Base-by-base conservation (phyloP, 1,140 invertebrate genomes). In the Mylabris phalerata region DNA sequence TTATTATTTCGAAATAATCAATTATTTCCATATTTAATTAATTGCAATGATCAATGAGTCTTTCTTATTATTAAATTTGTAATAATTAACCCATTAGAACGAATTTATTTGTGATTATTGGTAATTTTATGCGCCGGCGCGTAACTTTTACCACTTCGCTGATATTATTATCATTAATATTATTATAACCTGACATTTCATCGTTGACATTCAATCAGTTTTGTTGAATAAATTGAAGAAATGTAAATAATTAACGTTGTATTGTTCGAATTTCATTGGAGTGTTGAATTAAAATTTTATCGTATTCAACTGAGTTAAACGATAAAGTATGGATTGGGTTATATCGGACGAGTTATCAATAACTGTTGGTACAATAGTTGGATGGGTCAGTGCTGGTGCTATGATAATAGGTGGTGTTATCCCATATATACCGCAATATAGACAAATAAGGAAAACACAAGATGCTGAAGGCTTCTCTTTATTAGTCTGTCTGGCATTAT, bases 391-490 rank as follows among this genome's bases (percentile, higher is more conserved):
- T 60, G 85, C 86, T 55, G 81, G 79, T 48, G 86, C 86, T 48
- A 97, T 98, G 89, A 89, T 98, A 56, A 84, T 98, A 69, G 95
- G 95, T 43, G 95, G 95, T 57, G 80, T 90, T 27, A 76, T 92
- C 42, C 89, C 78, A 2, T 92, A 89, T 66, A 89, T 98, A 63
- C 95, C 95, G 10, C 95, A 98, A 73, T 98, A 98, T 70, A 79
- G 83, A 62, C 90, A 98, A 77, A 98, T 99, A 50, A 88, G 86
- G 71, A 82, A 80, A 65, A 92, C 89, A 25, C 85, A 92, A 72
- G 93, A 97, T 78, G 86, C 93, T 13, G 92, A 93, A 68, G 97
- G 97, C 3, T 99, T 99, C 78, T 98, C 95, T 0, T 78, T 96
- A 3, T 93, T 95, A 72, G 97, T 99, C 41, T 99, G 97, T 73